These are phyloP conservation scores for Gasterosteus aculeatus DNA, from an alignment of 2,113 vertebrate genomes.

Conservation along the genomic window DNA sequence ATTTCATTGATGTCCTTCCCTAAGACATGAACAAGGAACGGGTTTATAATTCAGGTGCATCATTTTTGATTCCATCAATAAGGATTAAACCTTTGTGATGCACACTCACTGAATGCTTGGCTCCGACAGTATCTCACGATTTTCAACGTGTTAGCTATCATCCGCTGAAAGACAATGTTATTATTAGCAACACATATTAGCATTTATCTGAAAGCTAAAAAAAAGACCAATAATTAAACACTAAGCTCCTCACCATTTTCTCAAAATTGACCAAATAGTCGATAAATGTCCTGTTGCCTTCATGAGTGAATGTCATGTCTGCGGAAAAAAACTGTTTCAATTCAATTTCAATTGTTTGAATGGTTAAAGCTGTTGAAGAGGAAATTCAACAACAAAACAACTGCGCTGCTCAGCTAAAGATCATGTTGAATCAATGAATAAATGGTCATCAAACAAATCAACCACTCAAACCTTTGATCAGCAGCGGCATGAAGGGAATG, in stretches of 20 bases:
- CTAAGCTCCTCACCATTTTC: slow-evolving; percentile 92
- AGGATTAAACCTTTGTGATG: neutral
- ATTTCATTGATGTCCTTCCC: neutral
- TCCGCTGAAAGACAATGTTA: slow-evolving; percentile 85
- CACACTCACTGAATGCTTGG: slow-evolving; percentile 93
- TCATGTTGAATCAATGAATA: neutral
- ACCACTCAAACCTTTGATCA: slow-evolving; percentile 92
- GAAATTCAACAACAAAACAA: slow-evolving; percentile 13
- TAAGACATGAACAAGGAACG: neutral
- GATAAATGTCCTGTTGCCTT: slow-evolving; percentile 96
- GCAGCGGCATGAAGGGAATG: slow-evolving; percentile 98
- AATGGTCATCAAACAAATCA: slow-evolving; percentile 8
- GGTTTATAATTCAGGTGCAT: too few species aligned
- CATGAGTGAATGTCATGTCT: slow-evolving; percentile 99
- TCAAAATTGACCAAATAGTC: slow-evolving; percentile 99
- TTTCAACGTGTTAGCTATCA: slow-evolving; percentile 96
- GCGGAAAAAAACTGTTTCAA: slow-evolving; percentile 36
- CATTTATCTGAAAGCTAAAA: neutral
- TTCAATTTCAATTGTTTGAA: neutral
- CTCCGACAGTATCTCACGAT: slow-evolving; percentile 93
- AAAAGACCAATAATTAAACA: slow-evolving; percentile 2
- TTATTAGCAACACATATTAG: slow-evolving; percentile 19
- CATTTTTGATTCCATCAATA: neutral
- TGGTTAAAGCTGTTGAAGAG: slow-evolving; percentile 22
- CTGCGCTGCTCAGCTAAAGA: neutral